Percentiles rank a stretch among this genome's conserved stretches.
phyloP scores from a whole-genome alignment of 2,113 vertebrate species.

The Ancistrus triradiatus region DNA sequence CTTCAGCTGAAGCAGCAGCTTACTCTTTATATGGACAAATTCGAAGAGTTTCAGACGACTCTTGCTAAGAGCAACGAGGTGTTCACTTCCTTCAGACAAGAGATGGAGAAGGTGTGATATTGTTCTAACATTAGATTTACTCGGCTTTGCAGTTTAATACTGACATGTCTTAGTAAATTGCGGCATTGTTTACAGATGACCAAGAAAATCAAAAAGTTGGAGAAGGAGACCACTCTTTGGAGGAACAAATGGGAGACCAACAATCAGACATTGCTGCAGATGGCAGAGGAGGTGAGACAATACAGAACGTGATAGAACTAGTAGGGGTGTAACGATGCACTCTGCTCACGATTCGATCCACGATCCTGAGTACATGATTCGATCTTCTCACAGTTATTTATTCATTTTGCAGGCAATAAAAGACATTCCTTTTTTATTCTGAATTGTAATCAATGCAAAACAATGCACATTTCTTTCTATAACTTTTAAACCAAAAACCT shows the following conservation, averaged over 20 bases:
- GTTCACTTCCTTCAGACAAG: slow-evolving; percentile 96
- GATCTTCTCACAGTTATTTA: too few relatives aligned
- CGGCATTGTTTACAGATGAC: slow-evolving; percentile 82
- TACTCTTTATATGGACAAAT: slow-evolving; percentile 98
- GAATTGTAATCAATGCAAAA: too few relatives aligned
- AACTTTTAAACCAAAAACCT: too few relatives aligned
- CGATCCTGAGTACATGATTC: too few relatives aligned
- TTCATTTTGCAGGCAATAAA: too few relatives aligned
- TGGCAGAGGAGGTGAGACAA: slow-evolving; percentile 91
- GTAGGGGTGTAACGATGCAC: too few relatives aligned
- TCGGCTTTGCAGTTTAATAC: neutral
- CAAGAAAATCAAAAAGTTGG: slow-evolving; percentile 98
- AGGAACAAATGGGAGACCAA: slow-evolving; percentile 97
- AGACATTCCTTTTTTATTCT: too few relatives aligned
- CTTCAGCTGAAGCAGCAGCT: slow-evolving; percentile 96
- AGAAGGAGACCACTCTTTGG: slow-evolving; percentile 96
- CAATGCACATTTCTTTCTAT: too few relatives aligned
- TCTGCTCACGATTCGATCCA: too few relatives aligned
- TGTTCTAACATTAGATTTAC: neutral
- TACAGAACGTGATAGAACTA: too few relatives aligned
- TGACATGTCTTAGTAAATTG: neutral
- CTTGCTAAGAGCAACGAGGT: slow-evolving; percentile 98
- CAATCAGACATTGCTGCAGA: slow-evolving; percentile 95
- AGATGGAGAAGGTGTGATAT: slow-evolving; percentile 92
- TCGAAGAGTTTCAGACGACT: slow-evolving; percentile 98